A percentile compares a stretch with the other conserved stretches of the same genome.
Evolutionary conservation across 1,140 invertebrate genomes (phyloP).

Genomic region (Lepidurus packardi): DNA sequence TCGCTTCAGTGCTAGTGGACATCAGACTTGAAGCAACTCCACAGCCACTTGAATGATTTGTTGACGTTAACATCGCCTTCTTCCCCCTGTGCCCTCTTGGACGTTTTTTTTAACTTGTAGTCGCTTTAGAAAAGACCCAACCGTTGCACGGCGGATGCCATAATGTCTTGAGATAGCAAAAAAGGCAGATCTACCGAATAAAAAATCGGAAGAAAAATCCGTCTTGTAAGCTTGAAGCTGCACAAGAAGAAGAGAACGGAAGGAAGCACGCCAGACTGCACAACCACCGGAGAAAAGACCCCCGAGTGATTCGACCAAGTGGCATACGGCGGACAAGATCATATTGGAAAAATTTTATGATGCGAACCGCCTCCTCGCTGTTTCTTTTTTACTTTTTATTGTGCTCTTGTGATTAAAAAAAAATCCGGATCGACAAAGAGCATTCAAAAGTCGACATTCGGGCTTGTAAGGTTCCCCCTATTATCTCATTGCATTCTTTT

Average conservation of each 20-base stretch:
- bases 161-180: conserved; percentile 10
- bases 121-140: not conserved
- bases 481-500: not conserved
- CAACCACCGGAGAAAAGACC: conserved; percentile 25
- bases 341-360: conserved; percentile 23
- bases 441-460: not conserved
- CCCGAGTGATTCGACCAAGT: conserved; percentile 6
- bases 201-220: not conserved
- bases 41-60: conserved; percentile 21
- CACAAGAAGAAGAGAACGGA: conserved; percentile 26
- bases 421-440: not conserved
- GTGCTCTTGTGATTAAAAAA: not conserved
- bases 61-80: conserved; percentile 15
- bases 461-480: not conserved
- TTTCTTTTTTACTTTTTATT: not conserved
- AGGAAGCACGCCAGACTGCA: conserved; percentile 24
- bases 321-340: conserved; percentile 27
- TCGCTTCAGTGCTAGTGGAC: conserved; percentile 8
- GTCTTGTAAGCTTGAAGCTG: not conserved
- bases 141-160: conserved; percentile 11
- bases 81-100: conserved; percentile 8
- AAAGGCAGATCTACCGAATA: conserved; percentile 11
- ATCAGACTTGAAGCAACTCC: conserved; percentile 10
- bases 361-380: not conserved
- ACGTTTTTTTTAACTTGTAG: not conserved